Base-by-base conservation (phyloP, 53 echinoderm and acorn worm genomes). In the Actinopyga echinites region DNA sequence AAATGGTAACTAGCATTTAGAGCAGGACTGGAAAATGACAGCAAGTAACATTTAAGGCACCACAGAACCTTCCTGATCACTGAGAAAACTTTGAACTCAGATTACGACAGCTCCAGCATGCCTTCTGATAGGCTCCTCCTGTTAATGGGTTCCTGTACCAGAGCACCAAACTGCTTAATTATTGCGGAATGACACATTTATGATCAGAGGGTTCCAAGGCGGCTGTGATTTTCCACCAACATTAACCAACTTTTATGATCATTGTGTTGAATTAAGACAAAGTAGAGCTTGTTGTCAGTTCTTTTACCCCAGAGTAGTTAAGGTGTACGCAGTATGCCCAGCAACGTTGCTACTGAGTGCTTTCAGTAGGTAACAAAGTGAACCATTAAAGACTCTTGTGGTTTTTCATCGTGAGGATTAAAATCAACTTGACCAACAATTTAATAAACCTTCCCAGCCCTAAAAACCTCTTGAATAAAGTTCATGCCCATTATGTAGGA, bases 131-230 rank as follows among this genome's bases (percentile, higher is more conserved):
- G 49, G 49, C 49, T 22, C 34, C 38, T 23, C 22, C 29, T 30
- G 21, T 68, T 68, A 68, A 68, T 68, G 68, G 34, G 68, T 30
- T 68, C 35, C 21, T 21, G 32, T 68, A 68, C 68, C 68, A 68
- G 68, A 68, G 15, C 68, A 68, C 68, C 68, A 68, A 68, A 68
- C 68, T 68, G 68, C 68, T 68, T 68, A 36, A 68, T 68, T 68
- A 68, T 68, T 32, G 38, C 32, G 13, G 21, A 10, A 30, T 68
- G 68, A 68, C 68, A 68, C 68, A 34, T 68, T 68, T 68, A 68
- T 68, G 68, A 68, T 33, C 40, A 34, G 6, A 32, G 32, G 68
- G 68, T 68, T 68, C 68, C 68, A 68, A 21, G 38, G 20, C 20
- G 68, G n/a, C 68, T 68, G 68, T 68, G 68, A 68, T 68, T 68